Evolutionary conservation across 2,113 vertebrate genomes (phyloP).

Genomic region (Raja brachyura): DNA sequence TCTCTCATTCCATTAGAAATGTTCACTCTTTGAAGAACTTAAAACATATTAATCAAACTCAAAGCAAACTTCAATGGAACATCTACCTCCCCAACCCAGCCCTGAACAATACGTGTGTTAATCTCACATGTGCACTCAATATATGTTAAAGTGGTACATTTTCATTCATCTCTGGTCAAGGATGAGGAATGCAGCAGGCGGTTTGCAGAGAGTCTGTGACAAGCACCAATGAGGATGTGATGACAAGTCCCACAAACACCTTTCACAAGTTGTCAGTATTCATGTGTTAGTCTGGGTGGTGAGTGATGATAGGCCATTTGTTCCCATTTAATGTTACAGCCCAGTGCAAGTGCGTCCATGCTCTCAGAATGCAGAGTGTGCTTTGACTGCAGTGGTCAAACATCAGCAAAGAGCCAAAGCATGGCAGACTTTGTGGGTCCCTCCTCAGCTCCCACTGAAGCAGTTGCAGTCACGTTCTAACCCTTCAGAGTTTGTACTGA

Average conservation of each 20-base stretch:
- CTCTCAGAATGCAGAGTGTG: not conserved
- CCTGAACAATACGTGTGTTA: not conserved
- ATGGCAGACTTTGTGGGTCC: not conserved
- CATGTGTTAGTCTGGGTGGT: not conserved
- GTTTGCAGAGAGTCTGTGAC: not conserved
- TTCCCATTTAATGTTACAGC: not conserved
- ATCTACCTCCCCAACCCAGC: not conserved
- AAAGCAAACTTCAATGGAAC: not conserved
- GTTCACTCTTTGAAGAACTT: not conserved
- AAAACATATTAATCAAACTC: not conserved
- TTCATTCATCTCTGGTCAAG: not conserved
- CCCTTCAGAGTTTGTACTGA: not conserved
- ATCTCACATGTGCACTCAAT: not conserved
- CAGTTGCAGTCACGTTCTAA: not conserved
- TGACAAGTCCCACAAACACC: not conserved
- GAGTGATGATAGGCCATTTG: not conserved
- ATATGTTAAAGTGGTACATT: not conserved
- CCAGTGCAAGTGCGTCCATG: not conserved
- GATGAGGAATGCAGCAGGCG: not conserved
- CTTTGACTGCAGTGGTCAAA: not conserved
- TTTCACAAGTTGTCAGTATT: not conserved
- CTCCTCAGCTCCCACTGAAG: not conserved
- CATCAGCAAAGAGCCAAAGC: not conserved
- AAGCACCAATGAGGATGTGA: not conserved
- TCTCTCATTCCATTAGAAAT: not conserved